Evolutionary conservation across 2,113 vertebrate genomes (phyloP).

Genomic region (Oceanites oceanicus): DNA sequence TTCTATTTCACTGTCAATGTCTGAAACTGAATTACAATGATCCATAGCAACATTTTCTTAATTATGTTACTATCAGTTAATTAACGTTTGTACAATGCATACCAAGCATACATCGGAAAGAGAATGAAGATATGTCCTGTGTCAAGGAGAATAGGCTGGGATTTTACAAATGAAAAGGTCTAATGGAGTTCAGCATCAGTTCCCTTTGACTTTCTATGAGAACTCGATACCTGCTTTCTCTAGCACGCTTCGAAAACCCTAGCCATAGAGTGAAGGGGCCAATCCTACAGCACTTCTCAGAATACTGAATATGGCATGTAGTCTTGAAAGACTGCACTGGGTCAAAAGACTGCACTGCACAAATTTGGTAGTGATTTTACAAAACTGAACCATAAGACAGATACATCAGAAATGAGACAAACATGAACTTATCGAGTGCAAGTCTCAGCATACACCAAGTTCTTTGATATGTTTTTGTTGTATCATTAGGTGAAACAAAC

Average conservation of each 20-base stretch:
- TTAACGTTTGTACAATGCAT: not conserved
- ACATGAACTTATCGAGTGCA: no score
- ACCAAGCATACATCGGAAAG: not conserved
- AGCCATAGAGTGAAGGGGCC: not conserved
- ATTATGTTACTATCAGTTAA: not conserved
- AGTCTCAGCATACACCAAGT: not conserved
- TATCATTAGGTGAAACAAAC: not conserved
- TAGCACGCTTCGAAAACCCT: not conserved
- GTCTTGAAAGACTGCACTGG: not conserved
- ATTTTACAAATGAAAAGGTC: not conserved
- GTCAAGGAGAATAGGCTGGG: not conserved
- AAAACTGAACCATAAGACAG: not conserved
- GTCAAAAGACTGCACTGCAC: not conserved
- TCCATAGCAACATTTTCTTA: not conserved
- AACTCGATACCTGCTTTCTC: not conserved
- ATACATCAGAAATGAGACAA: not conserved
- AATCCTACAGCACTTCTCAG: not conserved
- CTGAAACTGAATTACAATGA: not conserved
- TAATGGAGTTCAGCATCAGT: not conserved
- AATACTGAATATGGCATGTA: not conserved
- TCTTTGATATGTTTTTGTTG: not conserved
- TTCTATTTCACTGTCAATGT: not conserved
- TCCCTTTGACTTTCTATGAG: not conserved
- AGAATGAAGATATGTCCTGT: not conserved
- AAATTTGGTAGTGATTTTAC: not conserved